Conservation (phyloP, 2,797 vertebrate species). For the Lepidocolaptes lacrymiger region DNA sequence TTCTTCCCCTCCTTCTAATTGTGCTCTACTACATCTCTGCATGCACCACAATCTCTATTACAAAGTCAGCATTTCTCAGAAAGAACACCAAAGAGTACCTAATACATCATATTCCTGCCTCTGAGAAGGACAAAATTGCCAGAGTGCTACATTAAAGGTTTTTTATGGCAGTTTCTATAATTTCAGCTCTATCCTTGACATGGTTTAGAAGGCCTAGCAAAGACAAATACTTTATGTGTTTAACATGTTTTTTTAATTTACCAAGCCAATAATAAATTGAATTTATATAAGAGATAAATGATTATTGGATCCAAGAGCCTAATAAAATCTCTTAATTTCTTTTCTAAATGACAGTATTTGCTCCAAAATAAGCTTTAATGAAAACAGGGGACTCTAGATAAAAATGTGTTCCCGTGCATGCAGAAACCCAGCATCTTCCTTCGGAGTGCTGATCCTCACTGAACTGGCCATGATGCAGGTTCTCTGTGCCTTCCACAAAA, state of each 20-base stretch:
- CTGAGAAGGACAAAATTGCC: not conserved
- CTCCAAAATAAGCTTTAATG: not conserved
- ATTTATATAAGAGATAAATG: not conserved
- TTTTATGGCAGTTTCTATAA: not conserved
- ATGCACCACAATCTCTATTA: not conserved
- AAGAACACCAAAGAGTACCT: not conserved
- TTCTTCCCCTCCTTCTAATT: not conserved
- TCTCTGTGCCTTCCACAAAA: not conserved
- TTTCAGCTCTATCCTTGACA: not conserved
- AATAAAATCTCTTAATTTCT: not conserved
- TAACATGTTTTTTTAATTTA: conserved; percentile 5
- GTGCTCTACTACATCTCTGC: not conserved
- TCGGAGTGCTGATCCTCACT: not conserved
- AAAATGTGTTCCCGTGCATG: not conserved
- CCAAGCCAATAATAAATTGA: not conserved
- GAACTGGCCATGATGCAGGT: not conserved
- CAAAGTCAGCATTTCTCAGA: not conserved
- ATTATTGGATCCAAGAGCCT: not conserved
- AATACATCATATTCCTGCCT: not conserved
- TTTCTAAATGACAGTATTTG: not conserved
- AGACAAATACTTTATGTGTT: not conserved
- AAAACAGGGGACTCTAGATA: not conserved
- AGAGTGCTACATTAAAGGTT: not conserved
- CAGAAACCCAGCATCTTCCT: not conserved
- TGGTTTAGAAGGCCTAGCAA: not conserved